Evolutionary conservation across 2,888 invertebrate species (phyloP).

Genomic region (Andrena camellia): DNA sequence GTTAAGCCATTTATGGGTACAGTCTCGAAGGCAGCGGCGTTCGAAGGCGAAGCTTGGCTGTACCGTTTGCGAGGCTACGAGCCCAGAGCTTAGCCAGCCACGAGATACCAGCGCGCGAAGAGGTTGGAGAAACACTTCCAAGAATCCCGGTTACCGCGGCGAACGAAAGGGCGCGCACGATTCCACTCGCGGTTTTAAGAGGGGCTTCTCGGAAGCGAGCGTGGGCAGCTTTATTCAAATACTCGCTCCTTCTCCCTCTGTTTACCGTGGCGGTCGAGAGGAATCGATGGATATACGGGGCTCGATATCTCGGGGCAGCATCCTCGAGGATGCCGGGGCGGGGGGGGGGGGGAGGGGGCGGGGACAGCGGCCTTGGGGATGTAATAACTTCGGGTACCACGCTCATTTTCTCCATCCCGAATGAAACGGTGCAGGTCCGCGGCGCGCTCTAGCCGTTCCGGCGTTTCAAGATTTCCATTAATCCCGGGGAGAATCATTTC

Average conservation of each 20-base stretch:
- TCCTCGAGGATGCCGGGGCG: background rate
- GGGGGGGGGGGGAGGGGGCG: background rate
- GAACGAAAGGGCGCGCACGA: slow-evolving; percentile 41
- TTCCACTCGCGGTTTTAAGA: slow-evolving; percentile 47
- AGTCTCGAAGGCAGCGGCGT: no score
- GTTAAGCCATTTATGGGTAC: no score
- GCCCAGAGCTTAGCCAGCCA: slow-evolving; percentile 19
- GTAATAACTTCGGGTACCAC: background rate
- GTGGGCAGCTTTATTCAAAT: slow-evolving; percentile 58
- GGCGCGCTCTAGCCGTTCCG: background rate
- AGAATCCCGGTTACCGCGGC: slow-evolving; percentile 37
- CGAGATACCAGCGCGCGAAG: slow-evolving; percentile 20
- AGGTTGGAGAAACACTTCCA: slow-evolving; percentile 28
- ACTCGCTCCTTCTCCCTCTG: background rate
- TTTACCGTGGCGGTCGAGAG: background rate
- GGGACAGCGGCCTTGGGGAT: background rate
- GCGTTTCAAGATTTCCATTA: slow-evolving; percentile 14
- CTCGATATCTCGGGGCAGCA: slow-evolving; percentile 10
- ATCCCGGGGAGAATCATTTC: slow-evolving; percentile 6
- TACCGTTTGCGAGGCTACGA: slow-evolving; percentile 17
- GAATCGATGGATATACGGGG: slow-evolving; percentile 39
- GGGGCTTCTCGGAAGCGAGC: slow-evolving; percentile 49
- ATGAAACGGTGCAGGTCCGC: background rate
- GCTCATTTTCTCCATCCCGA: background rate
- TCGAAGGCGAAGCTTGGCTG: background rate